These are phyloP conservation scores for Heliconius charithonia DNA, from an alignment of 2,888 invertebrate species.

Conservation along the genomic window DNA sequence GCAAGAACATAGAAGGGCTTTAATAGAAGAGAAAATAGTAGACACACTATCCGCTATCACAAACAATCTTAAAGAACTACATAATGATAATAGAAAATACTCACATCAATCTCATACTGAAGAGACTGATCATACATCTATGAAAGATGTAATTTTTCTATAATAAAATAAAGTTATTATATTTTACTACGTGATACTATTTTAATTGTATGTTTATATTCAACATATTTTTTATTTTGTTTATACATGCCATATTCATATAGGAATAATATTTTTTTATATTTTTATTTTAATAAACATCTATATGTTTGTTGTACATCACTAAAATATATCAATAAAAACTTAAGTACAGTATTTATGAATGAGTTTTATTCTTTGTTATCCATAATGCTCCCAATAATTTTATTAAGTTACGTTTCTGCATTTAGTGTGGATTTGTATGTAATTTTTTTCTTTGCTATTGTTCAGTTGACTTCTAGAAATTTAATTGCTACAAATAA, in stretches of 20 bases:
- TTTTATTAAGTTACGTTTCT: neutral
- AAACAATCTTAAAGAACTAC: slow-evolving; percentile 68
- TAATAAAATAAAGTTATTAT: slow-evolving; percentile 39
- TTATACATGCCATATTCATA: neutral
- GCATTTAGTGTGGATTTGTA: too few species aligned
- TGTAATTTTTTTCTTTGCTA: too few species aligned
- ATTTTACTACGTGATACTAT: neutral
- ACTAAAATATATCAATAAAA: neutral
- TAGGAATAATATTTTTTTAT: neutral
- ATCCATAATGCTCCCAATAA: neutral
- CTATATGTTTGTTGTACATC: neutral
- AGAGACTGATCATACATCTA: slow-evolving; percentile 56
- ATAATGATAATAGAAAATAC: slow-evolving; percentile 52
- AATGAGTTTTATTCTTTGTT: neutral
- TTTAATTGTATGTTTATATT: neutral
- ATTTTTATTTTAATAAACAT: neutral
- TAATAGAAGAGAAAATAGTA: slow-evolving; percentile 65
- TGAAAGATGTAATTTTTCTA: slow-evolving; percentile 58
- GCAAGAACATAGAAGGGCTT: slow-evolving; percentile 64
- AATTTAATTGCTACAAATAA: too few species aligned
- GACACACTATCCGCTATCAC: slow-evolving; percentile 66
- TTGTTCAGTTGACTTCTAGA: too few species aligned
- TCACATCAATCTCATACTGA: slow-evolving; percentile 55
- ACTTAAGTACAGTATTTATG: neutral
- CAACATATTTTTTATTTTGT: neutral